phyloP scores from a whole-genome alignment of 1,140 invertebrate genomes.

The Cyphomyrmex costatus region DNA sequence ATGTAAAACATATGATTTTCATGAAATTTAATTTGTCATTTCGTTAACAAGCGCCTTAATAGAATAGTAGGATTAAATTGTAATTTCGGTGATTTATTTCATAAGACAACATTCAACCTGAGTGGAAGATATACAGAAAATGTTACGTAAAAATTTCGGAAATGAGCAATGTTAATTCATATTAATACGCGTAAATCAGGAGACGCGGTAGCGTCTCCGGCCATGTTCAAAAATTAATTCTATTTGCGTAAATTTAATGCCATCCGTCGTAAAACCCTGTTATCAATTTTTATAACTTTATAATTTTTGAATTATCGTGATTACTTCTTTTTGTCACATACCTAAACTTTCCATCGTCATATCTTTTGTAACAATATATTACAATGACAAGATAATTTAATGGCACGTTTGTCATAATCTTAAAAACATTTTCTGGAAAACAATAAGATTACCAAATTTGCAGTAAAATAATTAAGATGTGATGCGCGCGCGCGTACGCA shows the following conservation, averaged over 20 bases:
- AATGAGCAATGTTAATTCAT: conserved; percentile 1
- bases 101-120: conserved; percentile 13
- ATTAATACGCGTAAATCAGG: neutral
- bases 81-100: conserved; percentile 21
- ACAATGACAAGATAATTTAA: conserved; percentile 3
- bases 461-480: neutral
- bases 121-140: conserved; percentile 16
- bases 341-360: neutral
- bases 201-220: no score
- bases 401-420: neutral
- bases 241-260: conserved; percentile 20
- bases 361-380: neutral
- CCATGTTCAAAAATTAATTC: no score
- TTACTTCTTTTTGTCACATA: neutral
- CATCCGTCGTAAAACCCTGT: neutral
- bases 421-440: neutral
- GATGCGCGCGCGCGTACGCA: no score
- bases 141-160: neutral
- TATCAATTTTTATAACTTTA: neutral
- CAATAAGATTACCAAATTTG: neutral
- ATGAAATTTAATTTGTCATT: conserved; percentile 24
- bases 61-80: neutral
- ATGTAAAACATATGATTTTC: conserved; percentile 30
- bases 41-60: conserved; percentile 12
- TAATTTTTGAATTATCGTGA: neutral